Percentiles rank a stretch among this genome's conserved stretches.
Evolutionary conservation across 2,113 vertebrate species (phyloP).

Genomic region (Anoplopoma fimbria): DNA sequence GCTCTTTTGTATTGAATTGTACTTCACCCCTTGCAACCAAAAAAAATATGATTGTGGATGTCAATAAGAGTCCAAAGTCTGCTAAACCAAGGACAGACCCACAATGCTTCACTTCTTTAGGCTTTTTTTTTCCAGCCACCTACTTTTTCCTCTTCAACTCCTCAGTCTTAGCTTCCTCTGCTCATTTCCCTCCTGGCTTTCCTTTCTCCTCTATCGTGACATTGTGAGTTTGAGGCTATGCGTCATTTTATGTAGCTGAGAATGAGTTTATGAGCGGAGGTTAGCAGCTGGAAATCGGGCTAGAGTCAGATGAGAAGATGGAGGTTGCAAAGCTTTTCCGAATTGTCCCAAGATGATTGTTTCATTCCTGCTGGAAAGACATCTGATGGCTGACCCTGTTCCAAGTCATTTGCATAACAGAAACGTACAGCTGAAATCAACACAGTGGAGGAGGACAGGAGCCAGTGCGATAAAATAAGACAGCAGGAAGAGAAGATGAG

Average conservation of each 20-base stretch:
- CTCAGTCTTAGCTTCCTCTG: conserved; percentile 5
- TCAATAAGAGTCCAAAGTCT: conserved; percentile 25
- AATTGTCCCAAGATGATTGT: conserved; percentile 6
- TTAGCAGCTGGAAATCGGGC: background rate
- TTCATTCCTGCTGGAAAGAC: background rate
- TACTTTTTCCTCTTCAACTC: conserved; percentile 8
- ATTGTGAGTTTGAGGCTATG: conserved; percentile 10
- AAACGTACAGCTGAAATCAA: conserved; percentile 15
- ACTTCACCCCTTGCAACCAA: conserved; percentile 11
- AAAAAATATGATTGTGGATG: conserved; percentile 15
- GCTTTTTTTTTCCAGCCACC: conserved; percentile 3
- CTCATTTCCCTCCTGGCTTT: conserved; percentile 17
- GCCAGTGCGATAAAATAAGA: background rate
- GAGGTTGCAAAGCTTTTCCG: conserved; percentile 5
- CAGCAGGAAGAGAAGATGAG: background rate
- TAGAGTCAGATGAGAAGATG: background rate
- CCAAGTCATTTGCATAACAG: conserved; percentile 11
- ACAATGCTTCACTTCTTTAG: conserved; percentile 1
- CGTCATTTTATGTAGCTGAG: background rate
- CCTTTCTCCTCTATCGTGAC: conserved; percentile 6
- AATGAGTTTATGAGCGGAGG: background rate
- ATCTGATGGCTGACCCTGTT: background rate
- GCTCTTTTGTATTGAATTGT: conserved; percentile 4
- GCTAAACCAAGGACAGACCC: conserved; percentile 10
- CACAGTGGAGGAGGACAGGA: background rate